A percentile compares a stretch with the other conserved stretches of the same genome.
Evolutionary conservation across 2,797 vertebrate species (phyloP).

Genomic region (Phalanger gymnotis): DNA sequence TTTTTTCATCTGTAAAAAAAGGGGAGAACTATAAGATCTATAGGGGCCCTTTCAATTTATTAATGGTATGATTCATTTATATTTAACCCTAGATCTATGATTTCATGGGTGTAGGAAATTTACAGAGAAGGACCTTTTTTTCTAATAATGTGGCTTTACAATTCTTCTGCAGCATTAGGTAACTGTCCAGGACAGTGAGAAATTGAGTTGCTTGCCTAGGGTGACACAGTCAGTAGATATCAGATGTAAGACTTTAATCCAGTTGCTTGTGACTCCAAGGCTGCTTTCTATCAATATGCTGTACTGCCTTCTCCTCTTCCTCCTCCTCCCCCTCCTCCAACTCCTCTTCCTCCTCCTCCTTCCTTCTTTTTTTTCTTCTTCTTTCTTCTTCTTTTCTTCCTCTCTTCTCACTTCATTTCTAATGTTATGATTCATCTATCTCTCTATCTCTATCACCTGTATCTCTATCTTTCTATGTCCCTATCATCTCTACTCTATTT

Average conservation of each 20-base stretch:
- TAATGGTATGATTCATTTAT: background rate
- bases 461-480: background rate
- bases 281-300: background rate
- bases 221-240: background rate
- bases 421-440: background rate
- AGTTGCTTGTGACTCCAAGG: background rate
- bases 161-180: background rate
- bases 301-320: background rate
- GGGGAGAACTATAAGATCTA: background rate
- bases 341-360: no score
- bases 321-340: no score
- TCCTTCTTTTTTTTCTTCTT: no score
- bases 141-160: background rate
- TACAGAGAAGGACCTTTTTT: background rate
- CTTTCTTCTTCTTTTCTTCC: background rate
- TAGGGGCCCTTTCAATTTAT: background rate
- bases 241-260: background rate
- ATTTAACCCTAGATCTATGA: slow-evolving; percentile 23
- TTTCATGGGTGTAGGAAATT: background rate
- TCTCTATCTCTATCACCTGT: background rate
- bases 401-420: background rate
- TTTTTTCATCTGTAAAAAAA: slow-evolving; percentile 30
- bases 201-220: background rate
- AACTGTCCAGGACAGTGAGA: background rate
- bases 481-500: background rate